These are phyloP conservation scores for Oscheius sp. DNA, from an alignment of 2,888 invertebrate species.

Conservation along the genomic window DNA sequence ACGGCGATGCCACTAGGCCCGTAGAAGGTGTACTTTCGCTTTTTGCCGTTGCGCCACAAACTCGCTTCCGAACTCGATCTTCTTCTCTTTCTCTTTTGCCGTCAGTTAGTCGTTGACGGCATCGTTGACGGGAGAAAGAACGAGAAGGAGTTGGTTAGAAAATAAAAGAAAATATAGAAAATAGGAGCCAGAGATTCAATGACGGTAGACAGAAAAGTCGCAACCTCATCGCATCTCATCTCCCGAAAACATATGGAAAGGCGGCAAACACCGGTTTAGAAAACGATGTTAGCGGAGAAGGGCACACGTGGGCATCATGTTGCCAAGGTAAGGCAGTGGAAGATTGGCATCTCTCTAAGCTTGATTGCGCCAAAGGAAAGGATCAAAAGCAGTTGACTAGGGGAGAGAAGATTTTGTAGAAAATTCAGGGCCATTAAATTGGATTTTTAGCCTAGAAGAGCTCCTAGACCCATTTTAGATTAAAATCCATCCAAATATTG, in stretches of 20 bases:
- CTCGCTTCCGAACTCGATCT: slow-evolving; percentile 35
- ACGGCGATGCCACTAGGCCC: neutral
- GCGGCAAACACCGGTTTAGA: neutral
- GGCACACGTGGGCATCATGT: neutral
- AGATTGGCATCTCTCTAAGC: neutral
- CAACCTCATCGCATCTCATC: neutral
- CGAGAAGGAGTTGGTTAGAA: neutral
- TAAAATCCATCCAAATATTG: too few relatives aligned
- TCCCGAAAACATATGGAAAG: too few relatives aligned
- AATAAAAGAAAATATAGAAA: too few relatives aligned
- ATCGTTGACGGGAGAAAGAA: neutral
- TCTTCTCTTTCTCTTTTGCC: slow-evolving; percentile 11
- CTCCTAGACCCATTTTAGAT: too few relatives aligned
- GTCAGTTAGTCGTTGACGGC: slow-evolving; percentile 10
- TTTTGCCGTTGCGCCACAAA: slow-evolving; percentile 28
- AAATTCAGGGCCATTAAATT: too few relatives aligned
- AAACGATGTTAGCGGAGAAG: neutral
- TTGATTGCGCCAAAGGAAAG: neutral
- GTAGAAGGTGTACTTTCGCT: slow-evolving; percentile 32
- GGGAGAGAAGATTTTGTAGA: too few relatives aligned
- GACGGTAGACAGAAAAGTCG: neutral
- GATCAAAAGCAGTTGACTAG: too few relatives aligned
- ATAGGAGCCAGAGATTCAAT: neutral
- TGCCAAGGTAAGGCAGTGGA: neutral
- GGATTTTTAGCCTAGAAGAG: too few relatives aligned